Conservation (phyloP, 2,113 vertebrate genomes). For the Pseudorectes ferrugineus region DNA sequence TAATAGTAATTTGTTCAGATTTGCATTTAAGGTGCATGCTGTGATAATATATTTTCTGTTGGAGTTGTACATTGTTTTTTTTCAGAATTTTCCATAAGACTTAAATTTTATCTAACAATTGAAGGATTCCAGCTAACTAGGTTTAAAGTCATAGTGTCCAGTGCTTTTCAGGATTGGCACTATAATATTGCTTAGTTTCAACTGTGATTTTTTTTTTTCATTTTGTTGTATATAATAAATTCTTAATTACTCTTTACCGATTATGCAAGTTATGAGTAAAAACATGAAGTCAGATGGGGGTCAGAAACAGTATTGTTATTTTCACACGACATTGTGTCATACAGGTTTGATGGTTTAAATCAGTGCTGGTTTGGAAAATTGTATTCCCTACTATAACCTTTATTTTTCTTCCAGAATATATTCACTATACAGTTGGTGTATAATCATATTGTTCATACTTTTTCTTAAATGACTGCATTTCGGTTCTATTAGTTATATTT, state of each 20-base stretch:
- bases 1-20: neutral
- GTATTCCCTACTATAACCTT: neutral
- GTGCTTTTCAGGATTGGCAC: neutral
- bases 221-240: neutral
- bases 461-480: neutral
- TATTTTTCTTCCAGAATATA: neutral
- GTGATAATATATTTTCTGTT: neutral
- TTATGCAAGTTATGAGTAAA: neutral
- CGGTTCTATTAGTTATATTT: neutral
- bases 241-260: neutral
- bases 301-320: neutral
- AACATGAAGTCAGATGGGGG: neutral
- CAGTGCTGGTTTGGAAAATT: neutral
- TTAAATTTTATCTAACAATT: neutral
- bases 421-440: neutral
- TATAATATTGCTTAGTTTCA: neutral
- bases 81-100: accelerated
- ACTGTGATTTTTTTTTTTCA: neutral
- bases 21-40: neutral
- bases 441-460: neutral
- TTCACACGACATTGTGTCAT: neutral
- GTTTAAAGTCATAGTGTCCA: neutral
- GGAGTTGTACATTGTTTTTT: neutral
- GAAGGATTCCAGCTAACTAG: neutral
- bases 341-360: neutral